Base-by-base conservation (phyloP, 2,797 vertebrate species). In the Garrulus glandarius region DNA sequence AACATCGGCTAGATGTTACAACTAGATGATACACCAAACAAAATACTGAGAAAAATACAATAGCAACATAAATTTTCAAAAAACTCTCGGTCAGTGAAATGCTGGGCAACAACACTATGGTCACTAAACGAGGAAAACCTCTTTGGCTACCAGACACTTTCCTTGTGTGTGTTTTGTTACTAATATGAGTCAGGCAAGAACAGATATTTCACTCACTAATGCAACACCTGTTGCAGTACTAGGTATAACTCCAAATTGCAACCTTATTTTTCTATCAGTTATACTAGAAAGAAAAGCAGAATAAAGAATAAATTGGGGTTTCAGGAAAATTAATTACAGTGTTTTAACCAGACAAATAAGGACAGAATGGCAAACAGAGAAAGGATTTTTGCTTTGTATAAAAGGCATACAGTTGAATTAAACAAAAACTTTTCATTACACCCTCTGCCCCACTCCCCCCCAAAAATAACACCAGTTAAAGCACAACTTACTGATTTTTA, bases 401-500 rank as follows among this genome's bases (percentile, higher is more conserved):
- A 36, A 70, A 32, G 37, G 5, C 11, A 24, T 21, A 34, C 20
- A 85, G 43, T 44, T 46, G 37, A 67, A 52, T 4, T 18, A 49
- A 60, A 32, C 4, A 46, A 55, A 92, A 77, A 13, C 0, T 15
- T 60, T 49, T 32, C 10, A 63, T n/a, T 59, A 5, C 4, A 20
- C 3, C 17, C 14, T 47, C 34, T 47, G n/a, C 16, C 8, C 5
- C 23, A 4, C 44, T 6, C 21, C 20, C 4, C 6, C 1, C 4
- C 6, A 22, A 22, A 50, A 63, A 63, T 21, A 9, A 6, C 3
- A 36, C 1, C 15, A 39, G 2, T 43, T 55, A 61, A 79, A 81
- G 17, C 10, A 39, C 13, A 61, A 11, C 16, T 79, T 76, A 22
- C 14, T 63, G 10, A 1, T 80, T 93, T 59, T 85, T 16, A 46